Evolutionary conservation across 1,140 invertebrate genomes (phyloP).

Genomic region (Telenomus remus): DNA sequence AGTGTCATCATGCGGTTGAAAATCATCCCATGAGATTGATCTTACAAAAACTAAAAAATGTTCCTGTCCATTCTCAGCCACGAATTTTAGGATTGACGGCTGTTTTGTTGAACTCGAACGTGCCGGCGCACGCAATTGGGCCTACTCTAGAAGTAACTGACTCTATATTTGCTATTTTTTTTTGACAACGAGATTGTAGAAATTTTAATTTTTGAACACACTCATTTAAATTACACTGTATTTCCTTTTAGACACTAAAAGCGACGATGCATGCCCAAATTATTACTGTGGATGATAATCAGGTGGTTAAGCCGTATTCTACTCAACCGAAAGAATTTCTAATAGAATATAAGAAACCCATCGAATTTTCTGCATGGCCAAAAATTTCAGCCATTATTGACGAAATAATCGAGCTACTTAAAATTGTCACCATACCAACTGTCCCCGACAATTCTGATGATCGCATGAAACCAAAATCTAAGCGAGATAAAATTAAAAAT

Average conservation of each 20-base stretch:
- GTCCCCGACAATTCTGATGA: conserved; percentile 35
- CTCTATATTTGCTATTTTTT: conserved; percentile 1
- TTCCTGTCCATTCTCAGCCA: conserved; percentile 75
- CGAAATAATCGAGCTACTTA: conserved; percentile 6
- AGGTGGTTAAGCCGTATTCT: conserved; percentile 79
- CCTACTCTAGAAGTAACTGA: conserved; percentile 51
- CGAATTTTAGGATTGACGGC: conserved; percentile 89
- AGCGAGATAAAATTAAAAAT: conserved; percentile 70
- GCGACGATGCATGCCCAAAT: conserved; percentile 82
- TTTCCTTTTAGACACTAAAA: conserved; percentile 79
- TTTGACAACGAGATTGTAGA: too few relatives aligned
- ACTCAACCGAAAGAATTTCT: conserved; percentile 79
- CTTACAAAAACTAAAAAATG: conserved; percentile 79
- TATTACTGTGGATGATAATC: conserved; percentile 81
- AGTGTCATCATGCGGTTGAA: conserved; percentile 90
- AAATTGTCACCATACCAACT: conserved; percentile 16
- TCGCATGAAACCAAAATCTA: conserved; percentile 58
- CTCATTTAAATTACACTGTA: conserved; percentile 5
- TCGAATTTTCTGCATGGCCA: background rate
- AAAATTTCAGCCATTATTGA: conserved; percentile 27
- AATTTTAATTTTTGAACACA: too few relatives aligned
- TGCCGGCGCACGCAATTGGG: conserved; percentile 77
- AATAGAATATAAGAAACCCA: conserved; percentile 48
- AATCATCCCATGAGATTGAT: conserved; percentile 85
- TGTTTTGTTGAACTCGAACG: conserved; percentile 85